Evolutionary conservation across 2,113 vertebrate genomes (phyloP), one percentile per base, ranked within the genome.

Genomic region (Syngnathus typhle): DNA sequence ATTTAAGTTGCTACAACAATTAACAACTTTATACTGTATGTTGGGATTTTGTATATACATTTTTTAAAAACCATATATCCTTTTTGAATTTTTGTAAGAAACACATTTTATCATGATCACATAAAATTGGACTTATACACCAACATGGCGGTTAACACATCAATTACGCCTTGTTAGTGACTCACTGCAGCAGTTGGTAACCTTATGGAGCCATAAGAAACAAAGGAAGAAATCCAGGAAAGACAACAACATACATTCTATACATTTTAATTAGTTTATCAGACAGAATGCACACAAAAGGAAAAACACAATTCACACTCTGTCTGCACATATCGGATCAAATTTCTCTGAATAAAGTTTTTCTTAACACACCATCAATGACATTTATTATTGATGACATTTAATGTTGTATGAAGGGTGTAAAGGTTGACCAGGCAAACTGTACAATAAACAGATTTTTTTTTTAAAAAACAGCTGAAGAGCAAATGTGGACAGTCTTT

Each of bases 211-310:
- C 23, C 55, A 32, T 32, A 56, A 56, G 12, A 56, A 36, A 58
- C 55, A 58, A 8, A 16, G 36, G 38, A n/a, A 61, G 21, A 38
- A 43, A 13, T 44, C 15, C 4, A 43, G 16, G 60, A 64, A 51
- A 10, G 5, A 49, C 13, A 68, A 65, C 12, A 27, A 23, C 47
- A 60, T 70, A 41, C 54, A 60, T 72, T 76, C n/a, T 44, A 69
- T 73, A 76, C 70, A 67, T 85, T 55, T 76, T 76, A 90, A 88
- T 91, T 79, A 60, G 73, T 84, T 85, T 84, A 68, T 87, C 88
- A 84, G 76, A 68, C 81, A 90, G 68, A 86, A 85, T 83, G 79
- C 83, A 90, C 76, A 87, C 68, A 83, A 72, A 80, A 79, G 32
- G 70, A 83, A 65, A 82, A 76, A 71, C 78, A 73, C 79, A 9